phyloP scores from a whole-genome alignment of 2,797 vertebrate genomes.

The Spondyliosoma cantharus region DNA sequence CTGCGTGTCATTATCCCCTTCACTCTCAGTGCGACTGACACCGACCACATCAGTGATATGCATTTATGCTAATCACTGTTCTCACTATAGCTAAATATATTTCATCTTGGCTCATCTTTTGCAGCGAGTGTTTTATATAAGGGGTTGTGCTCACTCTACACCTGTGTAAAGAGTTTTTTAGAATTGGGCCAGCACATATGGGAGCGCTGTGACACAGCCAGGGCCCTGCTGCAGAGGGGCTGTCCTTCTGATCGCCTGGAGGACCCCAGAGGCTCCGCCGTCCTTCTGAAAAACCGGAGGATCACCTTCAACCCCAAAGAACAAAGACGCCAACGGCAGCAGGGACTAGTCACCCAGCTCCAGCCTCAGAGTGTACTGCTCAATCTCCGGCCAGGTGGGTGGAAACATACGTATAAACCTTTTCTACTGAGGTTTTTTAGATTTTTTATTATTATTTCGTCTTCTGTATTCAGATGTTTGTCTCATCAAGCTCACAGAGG shows the following conservation, averaged over 20 bases:
- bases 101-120: background rate
- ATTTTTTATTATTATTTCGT: background rate
- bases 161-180: conserved; percentile 26
- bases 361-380: conserved; percentile 26
- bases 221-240: conserved; percentile 25
- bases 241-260: conserved; percentile 45
- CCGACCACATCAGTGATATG: background rate
- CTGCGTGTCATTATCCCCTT: conserved; percentile 34
- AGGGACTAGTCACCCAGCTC: conserved; percentile 16
- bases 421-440: too few species aligned
- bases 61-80: conserved; percentile 35
- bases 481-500: background rate
- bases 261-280: conserved; percentile 53
- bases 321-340: background rate
- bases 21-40: conserved; percentile 21
- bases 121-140: background rate
- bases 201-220: conserved; percentile 45
- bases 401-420: background rate
- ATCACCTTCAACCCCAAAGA: conserved; percentile 37
- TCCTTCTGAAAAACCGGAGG: conserved; percentile 43
- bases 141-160: conserved; percentile 16
- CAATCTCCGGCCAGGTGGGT: conserved; percentile 40
- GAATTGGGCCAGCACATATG: conserved; percentile 52
- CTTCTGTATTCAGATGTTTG: background rate
- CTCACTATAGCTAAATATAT: background rate